phyloP scores from a whole-genome alignment of 2,888 invertebrate genomes.

The Drosophila basisetae region DNA sequence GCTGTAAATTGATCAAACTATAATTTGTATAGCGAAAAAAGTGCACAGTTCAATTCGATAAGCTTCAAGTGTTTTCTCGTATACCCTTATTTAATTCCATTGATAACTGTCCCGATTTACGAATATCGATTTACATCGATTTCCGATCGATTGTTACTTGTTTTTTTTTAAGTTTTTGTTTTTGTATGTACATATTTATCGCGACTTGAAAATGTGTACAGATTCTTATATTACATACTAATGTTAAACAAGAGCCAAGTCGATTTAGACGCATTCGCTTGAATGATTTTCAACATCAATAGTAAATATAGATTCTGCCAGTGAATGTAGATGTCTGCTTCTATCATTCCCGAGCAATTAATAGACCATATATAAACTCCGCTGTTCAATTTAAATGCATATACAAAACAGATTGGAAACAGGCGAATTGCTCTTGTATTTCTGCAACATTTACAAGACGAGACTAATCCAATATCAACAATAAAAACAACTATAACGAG shows the following conservation, averaged over 20 bases:
- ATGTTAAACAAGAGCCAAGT: neutral
- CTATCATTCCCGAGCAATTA: slow-evolving; percentile 35
- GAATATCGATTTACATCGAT: neutral
- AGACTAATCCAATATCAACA: slow-evolving; percentile 6
- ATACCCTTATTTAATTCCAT: neutral
- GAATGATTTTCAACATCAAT: neutral
- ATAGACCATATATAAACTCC: slow-evolving; percentile 30
- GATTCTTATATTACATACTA: neutral
- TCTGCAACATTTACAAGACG: slow-evolving; percentile 35
- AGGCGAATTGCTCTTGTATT: slow-evolving; percentile 21
- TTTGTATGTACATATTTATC: neutral
- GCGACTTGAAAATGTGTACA: neutral
- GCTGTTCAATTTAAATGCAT: slow-evolving; percentile 57
- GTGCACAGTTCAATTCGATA: neutral
- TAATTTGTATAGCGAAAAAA: neutral
- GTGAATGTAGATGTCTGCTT: neutral
- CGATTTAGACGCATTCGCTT: neutral
- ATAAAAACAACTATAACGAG: slow-evolving; percentile 12
- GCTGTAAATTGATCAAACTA: too few relatives aligned
- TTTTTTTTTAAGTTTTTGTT: neutral
- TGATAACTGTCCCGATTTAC: neutral
- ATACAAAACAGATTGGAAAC: slow-evolving; percentile 52
- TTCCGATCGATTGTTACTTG: neutral
- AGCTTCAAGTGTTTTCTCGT: neutral
- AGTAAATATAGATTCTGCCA: neutral